Conservation (phyloP, 2,888 invertebrate species). For the Ferrisia virgata region DNA sequence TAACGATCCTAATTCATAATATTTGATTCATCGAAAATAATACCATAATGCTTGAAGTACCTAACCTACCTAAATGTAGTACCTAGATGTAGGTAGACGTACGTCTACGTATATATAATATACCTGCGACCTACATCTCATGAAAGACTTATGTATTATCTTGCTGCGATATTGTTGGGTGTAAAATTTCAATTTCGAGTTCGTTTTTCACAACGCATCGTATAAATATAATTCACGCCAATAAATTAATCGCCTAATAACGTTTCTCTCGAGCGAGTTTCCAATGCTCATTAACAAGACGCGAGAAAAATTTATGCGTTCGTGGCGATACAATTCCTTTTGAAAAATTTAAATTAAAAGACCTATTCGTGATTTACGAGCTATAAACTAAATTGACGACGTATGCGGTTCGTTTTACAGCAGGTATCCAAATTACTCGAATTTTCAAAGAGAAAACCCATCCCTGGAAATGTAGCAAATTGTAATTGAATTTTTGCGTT, state of each 20-base stretch:
- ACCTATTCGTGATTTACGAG: neutral
- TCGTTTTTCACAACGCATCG: neutral
- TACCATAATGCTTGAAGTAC: too few species aligned
- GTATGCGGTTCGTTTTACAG: neutral
- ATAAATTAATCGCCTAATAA: neutral
- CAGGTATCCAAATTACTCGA: neutral
- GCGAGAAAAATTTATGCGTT: neutral
- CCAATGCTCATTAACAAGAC: neutral
- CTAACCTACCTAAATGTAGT: too few species aligned
- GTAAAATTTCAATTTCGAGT: neutral
- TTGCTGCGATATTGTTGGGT: neutral
- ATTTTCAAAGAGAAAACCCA: neutral
- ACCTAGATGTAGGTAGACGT: too few species aligned
- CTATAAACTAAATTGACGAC: neutral
- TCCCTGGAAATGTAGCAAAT: neutral
- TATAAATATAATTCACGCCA: neutral
- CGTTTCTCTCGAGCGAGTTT: neutral
- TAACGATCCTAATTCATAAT: neutral
- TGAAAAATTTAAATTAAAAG: constrained; percentile 4
- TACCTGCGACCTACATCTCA: too few species aligned
- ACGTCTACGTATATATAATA: too few species aligned
- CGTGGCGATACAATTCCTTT: neutral
- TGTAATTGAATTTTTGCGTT: neutral
- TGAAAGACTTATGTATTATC: too few species aligned
- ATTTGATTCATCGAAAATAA: neutral